Evolutionary conservation across 2,113 vertebrate species (phyloP).

Genomic region (Peromyscus leucopus): DNA sequence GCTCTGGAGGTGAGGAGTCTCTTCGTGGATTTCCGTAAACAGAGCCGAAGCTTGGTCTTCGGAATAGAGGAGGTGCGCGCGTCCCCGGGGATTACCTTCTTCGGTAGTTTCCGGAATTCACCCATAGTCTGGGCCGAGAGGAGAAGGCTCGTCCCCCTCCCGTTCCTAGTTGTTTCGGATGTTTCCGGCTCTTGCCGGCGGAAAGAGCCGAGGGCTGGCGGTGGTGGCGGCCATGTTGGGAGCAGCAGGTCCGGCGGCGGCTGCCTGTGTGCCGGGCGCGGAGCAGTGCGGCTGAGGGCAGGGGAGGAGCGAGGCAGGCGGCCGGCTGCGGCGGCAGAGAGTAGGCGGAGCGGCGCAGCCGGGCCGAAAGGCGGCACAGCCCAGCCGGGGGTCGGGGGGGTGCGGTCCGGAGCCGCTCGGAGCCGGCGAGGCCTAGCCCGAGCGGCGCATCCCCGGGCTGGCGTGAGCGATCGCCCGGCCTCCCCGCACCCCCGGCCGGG

Average conservation of each 20-base stretch:
- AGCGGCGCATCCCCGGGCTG: conserved; percentile 84
- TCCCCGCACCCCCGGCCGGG: conserved; percentile 81
- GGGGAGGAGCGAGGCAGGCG: conserved; percentile 84
- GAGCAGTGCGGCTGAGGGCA: conserved; percentile 84
- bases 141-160: conserved; percentile 77
- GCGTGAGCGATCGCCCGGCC: conserved; percentile 82
- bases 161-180: conserved; percentile 74
- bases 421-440: conserved; percentile 84
- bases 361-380: conserved; percentile 75
- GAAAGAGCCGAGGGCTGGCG: conserved; percentile 87
- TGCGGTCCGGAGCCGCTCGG: conserved; percentile 81
- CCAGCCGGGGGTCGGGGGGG: conserved; percentile 77
- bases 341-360: conserved; percentile 83
- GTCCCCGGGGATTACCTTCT: conserved; percentile 50
- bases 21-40: conserved; percentile 81
- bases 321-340: conserved; percentile 80
- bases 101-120: conserved; percentile 81
- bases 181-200: conserved; percentile 83
- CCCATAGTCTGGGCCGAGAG: conserved; percentile 68
- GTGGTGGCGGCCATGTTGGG: conserved; percentile 88
- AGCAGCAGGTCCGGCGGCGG: conserved; percentile 85
- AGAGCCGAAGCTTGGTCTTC: conserved; percentile 65
- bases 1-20: neutral
- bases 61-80: conserved; percentile 39
- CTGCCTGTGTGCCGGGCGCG: conserved; percentile 82